Percentiles rank a stretch among this genome's conserved stretches.
Conservation (phyloP, 2,113 vertebrate genomes). For the Ictalurus furcatus region DNA sequence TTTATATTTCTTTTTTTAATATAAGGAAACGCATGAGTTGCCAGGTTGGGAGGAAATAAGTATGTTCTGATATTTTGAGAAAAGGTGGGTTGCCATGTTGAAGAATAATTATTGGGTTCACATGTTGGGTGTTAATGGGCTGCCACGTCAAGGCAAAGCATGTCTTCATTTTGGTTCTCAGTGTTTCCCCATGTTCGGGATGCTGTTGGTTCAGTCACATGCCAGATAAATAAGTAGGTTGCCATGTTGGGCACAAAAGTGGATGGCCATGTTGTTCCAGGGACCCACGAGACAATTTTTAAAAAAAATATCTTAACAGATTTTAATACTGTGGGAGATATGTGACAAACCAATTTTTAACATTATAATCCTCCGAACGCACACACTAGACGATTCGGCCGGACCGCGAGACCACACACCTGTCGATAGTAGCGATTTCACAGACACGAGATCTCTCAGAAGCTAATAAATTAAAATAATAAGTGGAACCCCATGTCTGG, state of each 20-base stretch:
- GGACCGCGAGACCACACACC: too few species aligned
- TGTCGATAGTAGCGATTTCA: too few species aligned
- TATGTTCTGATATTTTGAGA: background rate
- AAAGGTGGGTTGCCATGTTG: background rate
- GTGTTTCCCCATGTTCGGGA: background rate
- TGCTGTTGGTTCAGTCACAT: too few species aligned
- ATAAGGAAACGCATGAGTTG: background rate
- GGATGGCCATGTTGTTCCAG: background rate
- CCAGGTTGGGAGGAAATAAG: background rate
- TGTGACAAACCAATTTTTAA: too few species aligned
- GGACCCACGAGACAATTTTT: too few species aligned
- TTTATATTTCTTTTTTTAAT: background rate
- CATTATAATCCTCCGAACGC: too few species aligned
- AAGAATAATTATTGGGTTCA: background rate
- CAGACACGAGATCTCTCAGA: too few species aligned
- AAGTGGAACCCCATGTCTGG: background rate
- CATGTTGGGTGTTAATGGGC: too few species aligned
- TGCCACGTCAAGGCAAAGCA: background rate
- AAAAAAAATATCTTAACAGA: too few species aligned
- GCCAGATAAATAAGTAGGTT: background rate
- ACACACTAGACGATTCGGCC: too few species aligned
- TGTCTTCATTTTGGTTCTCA: too few species aligned
- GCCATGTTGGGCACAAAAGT: background rate
- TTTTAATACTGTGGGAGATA: too few species aligned
- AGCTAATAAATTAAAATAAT: background rate